These are phyloP conservation scores for Metaphire vulgaris DNA, from an alignment of 1,140 invertebrate species.

Conservation along the genomic window DNA sequence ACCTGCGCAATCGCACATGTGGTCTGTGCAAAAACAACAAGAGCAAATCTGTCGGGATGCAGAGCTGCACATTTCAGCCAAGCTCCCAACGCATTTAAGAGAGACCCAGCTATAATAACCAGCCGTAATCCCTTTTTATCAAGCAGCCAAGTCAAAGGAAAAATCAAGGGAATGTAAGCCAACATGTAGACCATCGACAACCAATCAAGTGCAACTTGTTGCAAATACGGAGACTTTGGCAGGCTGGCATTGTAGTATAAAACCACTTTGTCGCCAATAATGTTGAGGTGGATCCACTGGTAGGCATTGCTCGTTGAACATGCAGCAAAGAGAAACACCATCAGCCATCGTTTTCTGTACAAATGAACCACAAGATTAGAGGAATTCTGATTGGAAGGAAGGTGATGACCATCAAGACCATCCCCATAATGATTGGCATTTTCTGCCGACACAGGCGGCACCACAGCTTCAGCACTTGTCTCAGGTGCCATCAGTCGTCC, in stretches of 20 bases:
- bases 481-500: too few species aligned
- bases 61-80: conserved; percentile 85
- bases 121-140: conserved; percentile 79
- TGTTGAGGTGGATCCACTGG: conserved; percentile 58
- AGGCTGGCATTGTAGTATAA: conserved; percentile 50
- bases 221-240: conserved; percentile 37
- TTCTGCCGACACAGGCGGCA: too few species aligned
- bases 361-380: too few species aligned
- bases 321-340: conserved; percentile 76
- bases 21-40: conserved; percentile 26
- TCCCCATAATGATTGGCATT: too few species aligned
- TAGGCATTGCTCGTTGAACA: conserved; percentile 83
- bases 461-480: too few species aligned
- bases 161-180: conserved; percentile 88
- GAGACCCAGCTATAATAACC: conserved; percentile 72
- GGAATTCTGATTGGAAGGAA: too few species aligned
- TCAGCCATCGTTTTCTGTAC: conserved; percentile 67
- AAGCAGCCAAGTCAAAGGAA: conserved; percentile 86
- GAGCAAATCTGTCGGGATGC: conserved; percentile 54
- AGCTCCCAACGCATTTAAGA: conserved; percentile 76
- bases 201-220: conserved; percentile 61
- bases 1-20: conserved; percentile 46
- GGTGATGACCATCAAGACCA: too few species aligned
- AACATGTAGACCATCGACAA: conserved; percentile 97
- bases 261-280: conserved; percentile 51